These are phyloP conservation scores for Percina caprodes DNA, from an alignment of 2,113 vertebrate genomes.

Conservation along the genomic window DNA sequence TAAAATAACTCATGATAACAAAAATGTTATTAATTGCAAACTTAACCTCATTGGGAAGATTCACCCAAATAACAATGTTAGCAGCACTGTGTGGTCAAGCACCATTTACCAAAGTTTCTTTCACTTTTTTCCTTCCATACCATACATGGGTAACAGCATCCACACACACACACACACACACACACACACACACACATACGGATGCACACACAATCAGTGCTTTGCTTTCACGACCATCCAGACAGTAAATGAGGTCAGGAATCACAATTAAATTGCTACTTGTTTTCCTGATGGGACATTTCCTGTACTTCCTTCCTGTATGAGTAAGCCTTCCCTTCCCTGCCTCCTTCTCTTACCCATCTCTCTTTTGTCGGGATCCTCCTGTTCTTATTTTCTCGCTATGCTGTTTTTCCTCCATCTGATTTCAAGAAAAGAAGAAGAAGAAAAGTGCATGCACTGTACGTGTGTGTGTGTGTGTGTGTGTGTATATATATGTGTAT, in stretches of 20 bases:
- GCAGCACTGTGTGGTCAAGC: background rate
- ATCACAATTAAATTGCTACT: conserved; percentile 75
- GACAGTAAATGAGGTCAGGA: conserved; percentile 72
- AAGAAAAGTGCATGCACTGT: background rate
- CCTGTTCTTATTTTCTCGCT: conserved; percentile 6
- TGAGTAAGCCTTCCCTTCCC: conserved; percentile 54
- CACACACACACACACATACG: conserved; percentile 20
- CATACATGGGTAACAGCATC: conserved; percentile 7
- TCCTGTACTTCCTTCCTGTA: conserved; percentile 80
- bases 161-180: conserved; percentile 20
- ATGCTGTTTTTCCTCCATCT: background rate
- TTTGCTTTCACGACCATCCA: conserved; percentile 75
- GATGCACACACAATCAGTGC: conserved; percentile 37
- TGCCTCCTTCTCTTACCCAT: conserved; percentile 16
- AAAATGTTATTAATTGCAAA: background rate
- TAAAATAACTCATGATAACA: background rate
- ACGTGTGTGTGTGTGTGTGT: too few relatives aligned
- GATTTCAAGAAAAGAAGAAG: conserved; percentile 8
- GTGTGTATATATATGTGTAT: too few relatives aligned
- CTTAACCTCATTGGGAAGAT: background rate
- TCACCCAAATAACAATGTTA: conserved; percentile 2
- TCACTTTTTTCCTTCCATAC: background rate
- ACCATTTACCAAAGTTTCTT: conserved; percentile 3
- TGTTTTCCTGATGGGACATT: conserved; percentile 77
- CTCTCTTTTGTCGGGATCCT: conserved; percentile 26